These are phyloP conservation scores for Aphyosemion australe DNA, from an alignment of 2,113 vertebrate genomes.

Conservation along the genomic window DNA sequence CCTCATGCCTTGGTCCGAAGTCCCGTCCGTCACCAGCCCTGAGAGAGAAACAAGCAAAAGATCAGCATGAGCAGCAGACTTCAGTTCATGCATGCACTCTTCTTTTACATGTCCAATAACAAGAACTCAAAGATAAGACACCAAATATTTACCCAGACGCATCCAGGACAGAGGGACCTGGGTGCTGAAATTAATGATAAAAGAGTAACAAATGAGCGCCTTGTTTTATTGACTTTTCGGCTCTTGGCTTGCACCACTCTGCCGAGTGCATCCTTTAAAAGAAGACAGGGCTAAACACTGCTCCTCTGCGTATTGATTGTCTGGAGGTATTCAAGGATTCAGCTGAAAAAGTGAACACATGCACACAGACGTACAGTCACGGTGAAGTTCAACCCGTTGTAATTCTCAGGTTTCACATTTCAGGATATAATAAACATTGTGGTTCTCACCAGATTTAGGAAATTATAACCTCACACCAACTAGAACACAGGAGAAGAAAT, in stretches of 20 bases:
- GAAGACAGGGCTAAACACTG: conserved; percentile 58
- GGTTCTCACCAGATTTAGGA: neutral
- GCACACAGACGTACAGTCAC: conserved; percentile 29
- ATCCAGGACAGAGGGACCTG: conserved; percentile 24
- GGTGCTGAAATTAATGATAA: conserved; percentile 7
- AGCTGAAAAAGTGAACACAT: conserved; percentile 33
- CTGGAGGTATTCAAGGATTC: conserved; percentile 66
- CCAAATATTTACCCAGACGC: conserved; percentile 45
- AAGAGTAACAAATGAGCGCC: conserved; percentile 46
- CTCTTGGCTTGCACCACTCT: conserved; percentile 46
- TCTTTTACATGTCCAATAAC: conserved; percentile 29
- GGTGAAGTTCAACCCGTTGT: neutral
- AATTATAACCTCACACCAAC: neutral
- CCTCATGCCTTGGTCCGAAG: conserved; percentile 65
- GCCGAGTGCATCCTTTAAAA: conserved; percentile 64
- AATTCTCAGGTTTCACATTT: neutral
- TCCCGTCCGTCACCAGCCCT: conserved; percentile 64
- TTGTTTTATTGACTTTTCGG: conserved; percentile 67
- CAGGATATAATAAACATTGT: neutral
- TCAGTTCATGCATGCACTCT: conserved; percentile 25
- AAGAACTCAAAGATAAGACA: conserved; percentile 32
- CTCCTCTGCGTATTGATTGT: conserved; percentile 57
- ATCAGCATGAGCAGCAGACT: conserved; percentile 33
- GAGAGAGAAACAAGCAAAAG: conserved; percentile 37
- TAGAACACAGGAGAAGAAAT: neutral